Conservation (phyloP, 2,113 vertebrate species). For the Prionailurus viverrinus region DNA sequence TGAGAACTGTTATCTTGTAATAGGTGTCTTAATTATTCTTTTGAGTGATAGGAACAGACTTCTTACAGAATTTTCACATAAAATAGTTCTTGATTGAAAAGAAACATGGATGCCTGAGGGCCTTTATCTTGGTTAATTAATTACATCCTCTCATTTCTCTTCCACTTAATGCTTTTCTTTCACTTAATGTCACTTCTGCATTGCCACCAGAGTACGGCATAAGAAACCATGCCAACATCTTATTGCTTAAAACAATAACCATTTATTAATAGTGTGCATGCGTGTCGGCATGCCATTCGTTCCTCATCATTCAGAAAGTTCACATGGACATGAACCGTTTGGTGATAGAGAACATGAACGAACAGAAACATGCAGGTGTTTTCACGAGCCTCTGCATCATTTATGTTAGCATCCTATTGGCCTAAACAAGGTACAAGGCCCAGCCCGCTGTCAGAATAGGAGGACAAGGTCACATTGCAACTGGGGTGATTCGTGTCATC, state of each 20-base stretch:
- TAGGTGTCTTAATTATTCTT: neutral
- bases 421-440: neutral
- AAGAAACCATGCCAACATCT: neutral
- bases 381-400: neutral
- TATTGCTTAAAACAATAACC: neutral
- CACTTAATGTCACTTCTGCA: neutral
- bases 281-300: neutral
- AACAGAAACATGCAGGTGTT: neutral
- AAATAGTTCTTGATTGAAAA: neutral
- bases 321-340: fast-evolving
- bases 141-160: neutral
- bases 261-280: neutral
- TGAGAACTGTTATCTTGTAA: neutral
- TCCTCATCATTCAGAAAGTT: neutral
- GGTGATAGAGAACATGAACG: neutral
- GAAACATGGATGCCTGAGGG: neutral
- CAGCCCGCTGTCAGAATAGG: neutral
- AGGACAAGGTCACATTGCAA: neutral
- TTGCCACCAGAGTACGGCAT: neutral
- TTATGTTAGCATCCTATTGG: neutral
- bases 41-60: neutral
- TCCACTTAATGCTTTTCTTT: neutral
- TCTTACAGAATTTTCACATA: neutral
- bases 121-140: neutral
- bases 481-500: neutral